Percentiles rank a stretch among this genome's conserved stretches.
Conservation (phyloP, 2,888 invertebrate species). For the Drosophila maculinotata region DNA sequence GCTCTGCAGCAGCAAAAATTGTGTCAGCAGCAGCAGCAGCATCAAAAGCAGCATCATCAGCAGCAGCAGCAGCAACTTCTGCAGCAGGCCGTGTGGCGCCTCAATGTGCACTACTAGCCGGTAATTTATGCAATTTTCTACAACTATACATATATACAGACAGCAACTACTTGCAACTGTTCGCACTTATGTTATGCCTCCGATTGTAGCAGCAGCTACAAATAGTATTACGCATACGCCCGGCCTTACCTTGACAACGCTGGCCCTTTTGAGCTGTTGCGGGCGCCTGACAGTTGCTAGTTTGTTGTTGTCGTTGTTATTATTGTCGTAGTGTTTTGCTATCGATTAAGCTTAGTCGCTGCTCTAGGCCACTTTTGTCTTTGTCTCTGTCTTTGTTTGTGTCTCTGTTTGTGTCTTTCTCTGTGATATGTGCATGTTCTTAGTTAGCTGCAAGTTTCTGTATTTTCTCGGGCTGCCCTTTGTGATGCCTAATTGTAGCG, state of each 20-base stretch:
- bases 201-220: conserved; percentile 21
- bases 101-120: conserved; percentile 60
- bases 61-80: conserved; percentile 40
- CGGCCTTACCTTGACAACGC: conserved; percentile 65
- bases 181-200: conserved; percentile 25
- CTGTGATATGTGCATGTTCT: not conserved
- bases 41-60: conserved; percentile 44
- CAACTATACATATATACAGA: conserved; percentile 1
- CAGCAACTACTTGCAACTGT: conserved; percentile 33
- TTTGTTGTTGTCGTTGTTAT: conserved; percentile 38
- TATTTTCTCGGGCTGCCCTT: conserved; percentile 27
- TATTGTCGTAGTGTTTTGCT: conserved; percentile 35
- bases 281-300: conserved; percentile 63
- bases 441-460: conserved; percentile 12
- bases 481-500: conserved; percentile 25
- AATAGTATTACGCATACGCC: conserved; percentile 59
- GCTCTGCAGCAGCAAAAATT: conserved; percentile 70
- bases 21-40: conserved; percentile 75
- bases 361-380: conserved; percentile 37
- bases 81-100: conserved; percentile 68
- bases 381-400: conserved; percentile 27
- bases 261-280: conserved; percentile 11
- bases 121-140: conserved; percentile 51
- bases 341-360: conserved; percentile 71
- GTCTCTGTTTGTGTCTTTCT: too few species aligned